These are phyloP conservation scores for Corythoichthys haematopterus DNA, from an alignment of 2,113 vertebrate species.

Conservation along the genomic window DNA sequence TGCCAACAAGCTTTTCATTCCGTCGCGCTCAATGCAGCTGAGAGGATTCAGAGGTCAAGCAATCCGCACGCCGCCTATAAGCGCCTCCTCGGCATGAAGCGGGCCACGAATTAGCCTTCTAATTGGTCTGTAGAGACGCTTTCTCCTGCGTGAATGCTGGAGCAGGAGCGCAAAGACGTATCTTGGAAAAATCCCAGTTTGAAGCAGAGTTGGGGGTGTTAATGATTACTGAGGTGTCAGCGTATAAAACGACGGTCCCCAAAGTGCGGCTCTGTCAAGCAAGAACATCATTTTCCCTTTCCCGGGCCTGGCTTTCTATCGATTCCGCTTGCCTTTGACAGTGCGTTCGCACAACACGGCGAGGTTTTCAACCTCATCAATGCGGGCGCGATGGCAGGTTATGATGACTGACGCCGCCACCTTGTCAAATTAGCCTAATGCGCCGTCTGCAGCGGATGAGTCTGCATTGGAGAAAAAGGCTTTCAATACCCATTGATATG, in stretches of 20 bases:
- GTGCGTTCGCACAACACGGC: slow-evolving; percentile 6
- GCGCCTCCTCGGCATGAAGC: slow-evolving; percentile 43
- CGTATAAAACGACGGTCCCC: slow-evolving; percentile 27
- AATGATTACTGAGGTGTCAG: slow-evolving; percentile 18
- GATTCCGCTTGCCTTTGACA: slow-evolving; percentile 32
- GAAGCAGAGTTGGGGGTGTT: slow-evolving; percentile 8
- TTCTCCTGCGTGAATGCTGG: slow-evolving; percentile 11
- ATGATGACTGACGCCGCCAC: slow-evolving; percentile 37
- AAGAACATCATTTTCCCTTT: slow-evolving; percentile 20
- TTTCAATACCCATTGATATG: neutral
- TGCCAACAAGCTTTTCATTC: slow-evolving; percentile 8
- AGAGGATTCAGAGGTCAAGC: slow-evolving; percentile 16
- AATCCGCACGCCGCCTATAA: slow-evolving; percentile 46
- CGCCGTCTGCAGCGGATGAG: neutral
- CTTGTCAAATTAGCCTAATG: slow-evolving; percentile 41
- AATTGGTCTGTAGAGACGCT: slow-evolving; percentile 64
- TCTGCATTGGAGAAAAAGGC: neutral
- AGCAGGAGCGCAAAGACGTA: neutral
- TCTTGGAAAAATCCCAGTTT: neutral
- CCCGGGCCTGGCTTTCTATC: slow-evolving; percentile 21
- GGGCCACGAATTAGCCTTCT: slow-evolving; percentile 54
- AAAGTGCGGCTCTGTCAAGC: slow-evolving; percentile 27
- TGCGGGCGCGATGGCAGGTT: slow-evolving; percentile 26
- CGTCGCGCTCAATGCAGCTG: neutral
- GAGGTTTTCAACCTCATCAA: slow-evolving; percentile 37